Evolutionary conservation across 2,888 invertebrate species (phyloP).

Genomic region (Spilarctia lutea): DNA sequence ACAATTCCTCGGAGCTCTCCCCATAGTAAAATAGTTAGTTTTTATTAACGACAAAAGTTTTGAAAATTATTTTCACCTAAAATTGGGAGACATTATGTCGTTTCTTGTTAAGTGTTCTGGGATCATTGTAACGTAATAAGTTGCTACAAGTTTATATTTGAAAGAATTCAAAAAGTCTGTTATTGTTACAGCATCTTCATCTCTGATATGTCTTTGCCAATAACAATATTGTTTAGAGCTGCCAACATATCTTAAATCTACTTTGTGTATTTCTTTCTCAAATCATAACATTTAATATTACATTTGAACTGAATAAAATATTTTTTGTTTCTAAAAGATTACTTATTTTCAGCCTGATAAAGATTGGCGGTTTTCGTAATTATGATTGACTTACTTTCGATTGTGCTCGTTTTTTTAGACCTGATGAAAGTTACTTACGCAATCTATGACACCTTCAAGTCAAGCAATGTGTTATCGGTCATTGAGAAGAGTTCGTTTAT

Average conservation of each 20-base stretch:
- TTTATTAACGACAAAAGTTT: neutral
- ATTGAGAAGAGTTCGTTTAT: no score
- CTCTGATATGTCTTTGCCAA: neutral
- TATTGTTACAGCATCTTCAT: neutral
- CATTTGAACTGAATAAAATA: neutral
- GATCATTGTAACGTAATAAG: neutral
- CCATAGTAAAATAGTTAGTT: no score
- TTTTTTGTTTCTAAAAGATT: neutral
- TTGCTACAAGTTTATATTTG: neutral
- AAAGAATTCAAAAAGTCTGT: neutral
- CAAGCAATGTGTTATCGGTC: neutral
- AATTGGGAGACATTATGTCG: neutral
- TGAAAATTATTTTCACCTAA: neutral
- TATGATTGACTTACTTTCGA: neutral
- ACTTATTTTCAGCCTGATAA: neutral
- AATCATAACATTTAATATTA: neutral
- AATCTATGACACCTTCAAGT: neutral
- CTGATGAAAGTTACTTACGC: no score
- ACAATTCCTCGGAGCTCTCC: no score
- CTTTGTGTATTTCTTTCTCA: neutral
- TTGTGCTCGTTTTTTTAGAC: neutral
- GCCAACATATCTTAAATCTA: conserved; percentile 5
- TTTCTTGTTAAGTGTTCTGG: neutral
- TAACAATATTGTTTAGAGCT: neutral
- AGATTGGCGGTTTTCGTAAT: no score